Evolutionary conservation across 2,113 vertebrate species (phyloP).

Genomic region (Scophthalmus maximus): DNA sequence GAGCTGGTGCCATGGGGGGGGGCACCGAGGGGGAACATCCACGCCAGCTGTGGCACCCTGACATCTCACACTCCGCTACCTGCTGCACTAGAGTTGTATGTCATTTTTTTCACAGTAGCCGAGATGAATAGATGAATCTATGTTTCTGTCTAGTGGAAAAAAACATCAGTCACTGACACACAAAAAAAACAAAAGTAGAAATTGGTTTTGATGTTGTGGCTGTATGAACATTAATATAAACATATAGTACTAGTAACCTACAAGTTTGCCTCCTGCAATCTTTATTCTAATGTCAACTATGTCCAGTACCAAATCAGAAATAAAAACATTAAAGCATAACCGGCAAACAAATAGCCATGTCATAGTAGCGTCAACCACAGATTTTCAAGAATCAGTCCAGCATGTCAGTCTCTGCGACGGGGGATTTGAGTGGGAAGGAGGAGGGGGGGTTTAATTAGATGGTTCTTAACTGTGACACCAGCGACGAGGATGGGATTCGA

Average conservation of each 20-base stretch:
- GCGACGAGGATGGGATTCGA: too few relatives aligned
- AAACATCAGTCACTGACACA: too few relatives aligned
- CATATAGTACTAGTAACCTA: neutral
- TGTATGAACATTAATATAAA: neutral
- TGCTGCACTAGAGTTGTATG: constrained; percentile 43
- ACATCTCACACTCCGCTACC: constrained; percentile 52
- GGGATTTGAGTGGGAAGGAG: too few relatives aligned
- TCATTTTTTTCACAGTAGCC: constrained; percentile 8
- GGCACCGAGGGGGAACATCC: constrained; percentile 40
- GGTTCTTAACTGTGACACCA: too few relatives aligned
- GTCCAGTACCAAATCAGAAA: neutral
- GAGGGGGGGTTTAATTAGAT: too few relatives aligned
- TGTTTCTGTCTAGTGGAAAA: neutral
- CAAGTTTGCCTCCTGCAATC: neutral
- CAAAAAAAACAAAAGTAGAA: too few relatives aligned
- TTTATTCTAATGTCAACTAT: neutral
- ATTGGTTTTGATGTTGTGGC: neutral
- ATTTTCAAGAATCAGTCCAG: neutral
- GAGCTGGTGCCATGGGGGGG: constrained; percentile 53
- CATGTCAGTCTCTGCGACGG: constrained; percentile 45
- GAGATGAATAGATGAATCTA: too few relatives aligned
- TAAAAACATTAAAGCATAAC: neutral
- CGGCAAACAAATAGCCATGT: neutral
- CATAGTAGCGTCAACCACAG: neutral
- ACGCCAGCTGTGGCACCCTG: constrained; percentile 59